phyloP scores from a whole-genome alignment of 2,888 invertebrate species.

The Orthosia gothica region DNA sequence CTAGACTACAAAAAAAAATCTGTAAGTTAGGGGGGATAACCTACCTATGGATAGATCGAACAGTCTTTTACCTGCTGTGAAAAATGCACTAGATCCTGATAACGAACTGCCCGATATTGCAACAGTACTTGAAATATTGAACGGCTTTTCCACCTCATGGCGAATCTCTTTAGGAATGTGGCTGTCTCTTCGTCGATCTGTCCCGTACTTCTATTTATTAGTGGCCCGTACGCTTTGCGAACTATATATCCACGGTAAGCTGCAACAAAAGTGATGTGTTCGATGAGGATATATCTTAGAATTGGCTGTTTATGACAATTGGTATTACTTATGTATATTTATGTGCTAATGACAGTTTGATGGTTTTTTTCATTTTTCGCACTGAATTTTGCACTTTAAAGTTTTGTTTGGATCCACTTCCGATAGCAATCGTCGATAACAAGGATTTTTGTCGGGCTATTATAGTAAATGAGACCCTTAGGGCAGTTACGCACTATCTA shows the following conservation, averaged over 20 bases:
- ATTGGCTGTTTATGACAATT: neutral
- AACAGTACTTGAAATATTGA: conserved; percentile 96
- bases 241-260: conserved; percentile 94
- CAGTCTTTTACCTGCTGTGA: conserved; percentile 94
- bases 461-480: too few species aligned
- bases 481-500: too few species aligned
- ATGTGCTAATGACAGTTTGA: too few species aligned
- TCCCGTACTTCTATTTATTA: conserved; percentile 92
- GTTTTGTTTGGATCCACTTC: neutral
- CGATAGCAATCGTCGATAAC: neutral
- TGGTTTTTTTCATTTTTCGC: too few species aligned
- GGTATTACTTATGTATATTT: too few species aligned
- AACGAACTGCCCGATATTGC: conserved; percentile 95
- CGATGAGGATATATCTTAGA: neutral
- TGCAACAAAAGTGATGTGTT: conserved; percentile 72
- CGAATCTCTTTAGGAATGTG: conserved; percentile 94
- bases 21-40: conserved; percentile 28
- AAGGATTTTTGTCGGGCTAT: neutral
- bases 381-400: neutral
- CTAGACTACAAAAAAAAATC: conserved; percentile 3
- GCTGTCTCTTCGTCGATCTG: conserved; percentile 94
- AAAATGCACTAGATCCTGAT: conserved; percentile 96
- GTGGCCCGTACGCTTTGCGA: conserved; percentile 92
- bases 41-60: neutral
- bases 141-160: conserved; percentile 95